Evolutionary conservation across 2,113 vertebrate genomes (phyloP), one percentile per base, ranked within the genome.

Genomic region (Phylloscopus trochilus): DNA sequence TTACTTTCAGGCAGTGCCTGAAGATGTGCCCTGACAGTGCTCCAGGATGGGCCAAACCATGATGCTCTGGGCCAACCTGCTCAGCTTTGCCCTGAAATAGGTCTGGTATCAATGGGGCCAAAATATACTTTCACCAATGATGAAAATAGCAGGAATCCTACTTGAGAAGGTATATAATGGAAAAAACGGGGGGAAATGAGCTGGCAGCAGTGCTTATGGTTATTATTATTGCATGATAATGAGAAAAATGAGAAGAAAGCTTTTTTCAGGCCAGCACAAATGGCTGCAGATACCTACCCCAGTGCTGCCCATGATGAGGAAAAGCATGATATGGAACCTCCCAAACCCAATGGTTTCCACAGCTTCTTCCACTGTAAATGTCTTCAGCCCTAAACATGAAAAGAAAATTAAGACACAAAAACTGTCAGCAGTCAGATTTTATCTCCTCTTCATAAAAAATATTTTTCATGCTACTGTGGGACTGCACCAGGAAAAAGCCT

Each of bases 261-360:
- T 56, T 35, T 84, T 51, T 26, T 24, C 10, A 6, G 28, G 11
- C 10, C 31, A 15, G 10, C 18, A 20, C 7, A 44, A 22, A 58
- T 30, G 23, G 31, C 19, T 28, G 13, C 47, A 75, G 53, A 74
- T 27, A 97, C 98, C 97, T 96, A 99, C 99, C 66, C 96, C 99
- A 4, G 98, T 97, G 89, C 99, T 99, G 37, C 99, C 99, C 99
- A 99, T 99, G 91, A 99, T 99, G 63, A 99, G 47, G 53, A 99
- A 99, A 13, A 99, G 98, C 28, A 98, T 52, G 22, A 99, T 59
- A 95, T 99, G 99, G 72, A 99, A 99, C 6, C 97, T 98, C 2
- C 99, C 99, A 7, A 99, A 99, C 14, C 99, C 99, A 3, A 99
- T 99, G 16, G 95, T 97, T 95, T 99, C 99, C 70, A 99, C 99